Evolutionary conservation across 1,140 invertebrate species (phyloP).

Genomic region (Lepidotrigona ventralis): DNA sequence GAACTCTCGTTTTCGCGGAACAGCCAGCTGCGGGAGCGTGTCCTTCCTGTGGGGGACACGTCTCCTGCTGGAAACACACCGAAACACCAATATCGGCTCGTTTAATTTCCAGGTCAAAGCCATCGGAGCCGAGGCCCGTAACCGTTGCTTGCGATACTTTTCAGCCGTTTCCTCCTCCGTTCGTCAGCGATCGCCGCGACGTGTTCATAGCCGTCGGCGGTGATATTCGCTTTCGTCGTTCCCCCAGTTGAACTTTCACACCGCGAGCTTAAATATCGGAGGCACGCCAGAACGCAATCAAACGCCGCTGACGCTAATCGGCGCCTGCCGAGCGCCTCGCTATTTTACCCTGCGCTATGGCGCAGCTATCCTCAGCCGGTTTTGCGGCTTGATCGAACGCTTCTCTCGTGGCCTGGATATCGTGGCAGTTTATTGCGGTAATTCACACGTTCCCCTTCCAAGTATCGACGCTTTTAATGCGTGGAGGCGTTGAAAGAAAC

Average conservation of each 20-base stretch:
- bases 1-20: conserved; percentile 4
- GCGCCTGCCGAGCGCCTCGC: not conserved
- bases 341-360: too few relatives aligned
- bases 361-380: not conserved
- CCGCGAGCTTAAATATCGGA: conserved; percentile 34
- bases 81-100: conserved; percentile 15
- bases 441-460: not conserved
- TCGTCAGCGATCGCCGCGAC: not conserved
- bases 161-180: conserved; percentile 5
- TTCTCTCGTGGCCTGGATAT: not conserved
- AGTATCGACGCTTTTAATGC: not conserved
- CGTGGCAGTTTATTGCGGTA: not conserved
- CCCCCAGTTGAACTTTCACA: conserved; percentile 20
- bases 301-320: not conserved
- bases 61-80: not conserved
- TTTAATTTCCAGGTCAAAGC: conserved; percentile 37
- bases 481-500: too few relatives aligned
- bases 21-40: not conserved
- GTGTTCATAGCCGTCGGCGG: not conserved
- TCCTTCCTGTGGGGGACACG: not conserved
- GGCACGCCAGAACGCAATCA: conserved; percentile 22
- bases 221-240: conserved; percentile 1
- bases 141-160: conserved; percentile 26
- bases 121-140: too few relatives aligned
- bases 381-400: conserved; percentile 20